These are phyloP conservation scores for Caerostris extrusa DNA, from an alignment of 1,140 invertebrate species.

Conservation along the genomic window DNA sequence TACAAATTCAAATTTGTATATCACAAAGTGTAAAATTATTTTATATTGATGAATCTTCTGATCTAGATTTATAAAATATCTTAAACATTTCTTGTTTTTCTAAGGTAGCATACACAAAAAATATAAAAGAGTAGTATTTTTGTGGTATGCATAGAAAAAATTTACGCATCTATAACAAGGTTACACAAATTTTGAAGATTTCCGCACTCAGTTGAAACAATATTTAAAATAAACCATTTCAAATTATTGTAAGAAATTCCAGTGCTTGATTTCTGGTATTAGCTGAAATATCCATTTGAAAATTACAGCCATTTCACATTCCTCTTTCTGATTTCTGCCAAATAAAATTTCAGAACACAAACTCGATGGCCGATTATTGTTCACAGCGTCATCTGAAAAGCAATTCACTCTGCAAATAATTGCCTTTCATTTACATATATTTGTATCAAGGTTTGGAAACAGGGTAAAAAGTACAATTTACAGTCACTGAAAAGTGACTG, in stretches of 20 bases:
- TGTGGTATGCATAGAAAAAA: no score
- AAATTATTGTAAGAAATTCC: background rate
- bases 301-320: background rate
- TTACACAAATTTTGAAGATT: no score
- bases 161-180: no score
- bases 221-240: background rate
- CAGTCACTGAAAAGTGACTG: background rate
- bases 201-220: no score
- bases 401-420: background rate
- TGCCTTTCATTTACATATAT: constrained; percentile 1
- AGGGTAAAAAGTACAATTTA: background rate
- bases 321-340: background rate
- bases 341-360: background rate
- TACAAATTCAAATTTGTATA: no score
- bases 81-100: no score
- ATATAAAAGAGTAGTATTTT: no score
- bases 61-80: no score
- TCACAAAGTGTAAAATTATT: no score
- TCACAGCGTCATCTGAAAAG: background rate
- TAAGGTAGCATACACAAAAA: no score
- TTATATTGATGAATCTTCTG: no score
- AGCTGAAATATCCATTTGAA: background rate
- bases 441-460: background rate
- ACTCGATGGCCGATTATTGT: background rate
- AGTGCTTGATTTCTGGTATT: background rate